Conservation (phyloP, 2,888 invertebrate species). For the Chesias legatella region DNA sequence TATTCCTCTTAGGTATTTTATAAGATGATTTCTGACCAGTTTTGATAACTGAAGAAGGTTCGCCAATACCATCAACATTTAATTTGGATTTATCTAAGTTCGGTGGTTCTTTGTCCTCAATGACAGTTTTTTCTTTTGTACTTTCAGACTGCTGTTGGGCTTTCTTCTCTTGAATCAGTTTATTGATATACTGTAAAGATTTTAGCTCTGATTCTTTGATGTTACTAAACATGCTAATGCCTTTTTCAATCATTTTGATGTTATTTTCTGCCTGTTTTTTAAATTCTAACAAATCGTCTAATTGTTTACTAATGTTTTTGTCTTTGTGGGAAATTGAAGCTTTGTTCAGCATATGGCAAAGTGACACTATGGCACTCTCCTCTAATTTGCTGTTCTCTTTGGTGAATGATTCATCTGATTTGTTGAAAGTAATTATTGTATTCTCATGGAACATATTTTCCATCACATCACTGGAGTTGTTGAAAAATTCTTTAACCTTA, state of each 20-base stretch:
- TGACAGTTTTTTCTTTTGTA: constrained; percentile 34
- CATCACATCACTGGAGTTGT: constrained; percentile 44
- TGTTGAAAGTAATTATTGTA: constrained; percentile 63
- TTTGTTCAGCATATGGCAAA: constrained; percentile 62
- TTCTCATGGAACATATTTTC: constrained; percentile 53
- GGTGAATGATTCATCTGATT: constrained; percentile 39
- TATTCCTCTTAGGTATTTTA: constrained; percentile 61
- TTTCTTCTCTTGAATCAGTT: constrained; percentile 47
- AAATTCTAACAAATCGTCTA: constrained; percentile 48
- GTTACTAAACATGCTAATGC: constrained; percentile 42
- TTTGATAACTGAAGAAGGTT: constrained; percentile 51
- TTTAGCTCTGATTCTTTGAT: constrained; percentile 52
- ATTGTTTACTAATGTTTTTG: constrained; percentile 39
- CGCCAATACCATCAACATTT: constrained; percentile 31
- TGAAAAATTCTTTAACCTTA: constrained; percentile 55
- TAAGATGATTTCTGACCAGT: constrained; percentile 51
- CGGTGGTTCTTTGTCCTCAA: constrained; percentile 28
- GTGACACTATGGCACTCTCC: constrained; percentile 60
- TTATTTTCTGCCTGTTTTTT: constrained; percentile 48
- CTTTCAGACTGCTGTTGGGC: constrained; percentile 24
- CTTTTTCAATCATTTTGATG: constrained; percentile 51
- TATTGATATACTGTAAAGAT: constrained; percentile 47
- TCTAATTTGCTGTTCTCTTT: constrained; percentile 47
- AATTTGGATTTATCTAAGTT: constrained; percentile 22
- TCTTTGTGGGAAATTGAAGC: constrained; percentile 46